Evolutionary conservation across 2,888 invertebrate genomes (phyloP).

Genomic region (Paralinhomoeus sp.): DNA sequence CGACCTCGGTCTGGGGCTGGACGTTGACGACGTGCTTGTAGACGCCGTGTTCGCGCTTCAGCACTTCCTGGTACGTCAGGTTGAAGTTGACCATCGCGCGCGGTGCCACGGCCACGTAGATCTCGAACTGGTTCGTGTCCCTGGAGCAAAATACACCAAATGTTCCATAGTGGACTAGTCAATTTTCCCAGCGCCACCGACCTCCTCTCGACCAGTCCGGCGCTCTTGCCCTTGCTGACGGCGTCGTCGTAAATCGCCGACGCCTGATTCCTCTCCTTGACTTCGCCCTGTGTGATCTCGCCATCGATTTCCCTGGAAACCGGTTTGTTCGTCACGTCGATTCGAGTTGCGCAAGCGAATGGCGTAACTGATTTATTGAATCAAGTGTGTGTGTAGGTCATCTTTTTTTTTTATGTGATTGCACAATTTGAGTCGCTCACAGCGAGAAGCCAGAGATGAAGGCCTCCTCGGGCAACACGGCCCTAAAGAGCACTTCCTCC

Average conservation of each 20-base stretch:
- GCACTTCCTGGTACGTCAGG: constrained; percentile 47
- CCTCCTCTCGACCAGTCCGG: too few relatives aligned
- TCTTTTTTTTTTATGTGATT: too few relatives aligned
- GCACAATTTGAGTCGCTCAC: too few relatives aligned
- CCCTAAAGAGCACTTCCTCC: neutral
- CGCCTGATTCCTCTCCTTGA: constrained; percentile 24
- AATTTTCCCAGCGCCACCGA: too few relatives aligned
- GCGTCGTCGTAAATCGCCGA: constrained; percentile 8
- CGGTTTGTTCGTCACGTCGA: too few relatives aligned
- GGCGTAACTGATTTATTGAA: too few relatives aligned
- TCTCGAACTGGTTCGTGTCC: constrained; percentile 5
- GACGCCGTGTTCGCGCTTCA: constrained; percentile 39
- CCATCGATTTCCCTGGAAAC: neutral
- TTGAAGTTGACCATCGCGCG: constrained; percentile 38
- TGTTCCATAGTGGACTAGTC: too few relatives aligned
- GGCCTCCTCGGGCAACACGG: neutral
- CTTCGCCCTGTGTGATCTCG: constrained; percentile 4
- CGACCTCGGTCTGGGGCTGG: constrained; percentile 35
- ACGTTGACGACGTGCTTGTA: constrained; percentile 47
- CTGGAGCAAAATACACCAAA: too few relatives aligned
- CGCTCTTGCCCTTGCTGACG: too few relatives aligned
- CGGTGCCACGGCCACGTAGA: constrained; percentile 4
- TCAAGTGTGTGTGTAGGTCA: too few relatives aligned
- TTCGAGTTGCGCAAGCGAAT: too few relatives aligned
- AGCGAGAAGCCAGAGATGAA: neutral